Conservation (phyloP, 1,140 invertebrate species). For the Chironomus tepperi region DNA sequence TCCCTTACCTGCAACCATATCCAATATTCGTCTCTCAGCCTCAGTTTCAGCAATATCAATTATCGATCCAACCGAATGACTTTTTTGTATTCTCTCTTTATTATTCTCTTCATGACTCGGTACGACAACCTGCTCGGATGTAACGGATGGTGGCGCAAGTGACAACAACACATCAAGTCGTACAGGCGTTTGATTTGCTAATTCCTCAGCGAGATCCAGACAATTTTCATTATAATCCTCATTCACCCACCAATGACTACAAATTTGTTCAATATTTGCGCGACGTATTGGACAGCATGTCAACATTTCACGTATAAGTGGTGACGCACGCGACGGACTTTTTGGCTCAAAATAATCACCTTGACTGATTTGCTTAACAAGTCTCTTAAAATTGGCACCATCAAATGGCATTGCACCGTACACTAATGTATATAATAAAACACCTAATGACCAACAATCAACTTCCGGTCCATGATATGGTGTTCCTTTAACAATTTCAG, state of each 20-base stretch:
- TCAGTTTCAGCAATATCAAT: conserved; percentile 49
- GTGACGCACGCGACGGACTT: conserved; percentile 89
- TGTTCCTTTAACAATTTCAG: conserved; percentile 96
- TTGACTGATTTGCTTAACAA: conserved; percentile 94
- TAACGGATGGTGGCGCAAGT: conserved; percentile 59
- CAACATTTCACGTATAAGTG: conserved; percentile 88
- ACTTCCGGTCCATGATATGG: conserved; percentile 97
- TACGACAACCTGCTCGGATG: conserved; percentile 58
- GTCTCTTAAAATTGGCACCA: conserved; percentile 93
- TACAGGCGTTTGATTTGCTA: conserved; percentile 83
- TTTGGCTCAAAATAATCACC: conserved; percentile 97
- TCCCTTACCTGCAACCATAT: conserved; percentile 52
- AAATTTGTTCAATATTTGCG: conserved; percentile 89
- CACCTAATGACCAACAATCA: conserved; percentile 94
- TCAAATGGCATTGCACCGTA: conserved; percentile 99
- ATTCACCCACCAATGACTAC: conserved; percentile 91
- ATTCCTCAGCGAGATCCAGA: conserved; percentile 74
- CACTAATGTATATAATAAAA: conserved; percentile 93
- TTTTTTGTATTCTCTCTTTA: conserved; percentile 40
- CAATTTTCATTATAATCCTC: conserved; percentile 74
- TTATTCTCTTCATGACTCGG: conserved; percentile 36
- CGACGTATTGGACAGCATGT: conserved; percentile 82
- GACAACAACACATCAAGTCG: conserved; percentile 79
- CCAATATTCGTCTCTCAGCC: conserved; percentile 55
- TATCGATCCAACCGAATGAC: conserved; percentile 57